These are phyloP conservation scores for Spheniscus humboldti DNA, from an alignment of 2,797 vertebrate genomes.

Conservation along the genomic window DNA sequence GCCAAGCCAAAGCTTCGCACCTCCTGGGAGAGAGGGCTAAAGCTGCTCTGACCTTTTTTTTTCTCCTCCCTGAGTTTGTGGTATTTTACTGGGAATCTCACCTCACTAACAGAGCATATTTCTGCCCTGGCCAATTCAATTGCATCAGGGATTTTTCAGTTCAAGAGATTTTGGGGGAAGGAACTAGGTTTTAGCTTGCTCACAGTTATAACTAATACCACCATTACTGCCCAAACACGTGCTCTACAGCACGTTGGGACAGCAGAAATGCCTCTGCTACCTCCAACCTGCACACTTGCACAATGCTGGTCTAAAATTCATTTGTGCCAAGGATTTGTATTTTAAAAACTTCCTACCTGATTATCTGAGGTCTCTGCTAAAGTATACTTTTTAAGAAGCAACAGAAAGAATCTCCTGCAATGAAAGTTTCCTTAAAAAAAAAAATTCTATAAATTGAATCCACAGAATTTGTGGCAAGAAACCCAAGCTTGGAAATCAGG, in stretches of 20 bases:
- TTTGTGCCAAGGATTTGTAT: neutral
- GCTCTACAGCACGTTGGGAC: neutral
- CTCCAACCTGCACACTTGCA: neutral
- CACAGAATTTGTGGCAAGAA: neutral
- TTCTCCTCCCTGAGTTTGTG: no score
- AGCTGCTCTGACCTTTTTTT: neutral
- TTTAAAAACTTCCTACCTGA: neutral
- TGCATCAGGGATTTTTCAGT: neutral
- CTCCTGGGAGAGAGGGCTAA: neutral
- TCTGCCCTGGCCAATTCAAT: neutral
- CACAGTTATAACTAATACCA: neutral
- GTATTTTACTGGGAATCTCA: neutral
- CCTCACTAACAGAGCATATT: neutral
- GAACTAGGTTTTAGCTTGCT: neutral
- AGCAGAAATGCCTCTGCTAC: neutral
- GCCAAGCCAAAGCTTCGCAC: neutral
- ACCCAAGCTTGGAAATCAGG: no score
- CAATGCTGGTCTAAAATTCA: neutral
- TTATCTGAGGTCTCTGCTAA: neutral
- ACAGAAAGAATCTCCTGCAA: neutral
- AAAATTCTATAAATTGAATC: neutral
- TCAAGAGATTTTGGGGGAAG: neutral
- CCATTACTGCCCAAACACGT: fast-evolving
- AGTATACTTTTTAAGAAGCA: no score
- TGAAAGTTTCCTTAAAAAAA: neutral